Evolutionary conservation across 2,797 vertebrate genomes (phyloP), one percentile per base, ranked within the genome.

Genomic region (Spinibarbus caldwelli): DNA sequence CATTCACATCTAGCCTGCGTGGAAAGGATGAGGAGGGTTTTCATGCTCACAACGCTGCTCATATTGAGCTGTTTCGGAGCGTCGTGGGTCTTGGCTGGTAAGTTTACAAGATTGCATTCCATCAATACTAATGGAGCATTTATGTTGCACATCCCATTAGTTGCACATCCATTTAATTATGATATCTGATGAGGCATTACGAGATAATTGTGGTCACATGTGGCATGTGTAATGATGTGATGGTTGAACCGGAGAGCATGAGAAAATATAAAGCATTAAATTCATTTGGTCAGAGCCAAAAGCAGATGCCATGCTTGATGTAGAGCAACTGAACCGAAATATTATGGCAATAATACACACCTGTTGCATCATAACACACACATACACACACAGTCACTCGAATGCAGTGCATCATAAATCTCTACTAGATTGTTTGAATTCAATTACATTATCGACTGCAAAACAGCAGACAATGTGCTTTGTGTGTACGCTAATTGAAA

Each of bases 11-110:
- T 45, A 77, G 90, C 87, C 84, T 88, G 89, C 86, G 89, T 83
- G 89, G 80, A 89, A 90, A 94, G 92, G 80, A 96, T 96, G 95
- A 94, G 94, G 92, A 92, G 89, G 87, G 90, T 93, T 88, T 86
- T 89, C 73, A 90, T 79, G 59, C 82, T 52, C 49, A 72, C 87
- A 29, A 66, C 76, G 64, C 68, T 94, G 90, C 91, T 95, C 89
- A 85, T 94, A 86, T 89, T 95, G 90, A 77, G 92, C 91, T 94
- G 89, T 80, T 86, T 95, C 89, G 90, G 92, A 84, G 90, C 92
- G 77, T 92, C 92, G 82, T 87, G 86, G 86, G 93, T 93, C 88
- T 81, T 90, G 54, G 93, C 93, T 83, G 95, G 95, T 96, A 92
- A 94, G 95, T 95, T 93, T 31, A 67, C 19, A n/a, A 49, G 45